Evolutionary conservation across 2,797 vertebrate genomes (phyloP).

Genomic region (Thunnus albacares): DNA sequence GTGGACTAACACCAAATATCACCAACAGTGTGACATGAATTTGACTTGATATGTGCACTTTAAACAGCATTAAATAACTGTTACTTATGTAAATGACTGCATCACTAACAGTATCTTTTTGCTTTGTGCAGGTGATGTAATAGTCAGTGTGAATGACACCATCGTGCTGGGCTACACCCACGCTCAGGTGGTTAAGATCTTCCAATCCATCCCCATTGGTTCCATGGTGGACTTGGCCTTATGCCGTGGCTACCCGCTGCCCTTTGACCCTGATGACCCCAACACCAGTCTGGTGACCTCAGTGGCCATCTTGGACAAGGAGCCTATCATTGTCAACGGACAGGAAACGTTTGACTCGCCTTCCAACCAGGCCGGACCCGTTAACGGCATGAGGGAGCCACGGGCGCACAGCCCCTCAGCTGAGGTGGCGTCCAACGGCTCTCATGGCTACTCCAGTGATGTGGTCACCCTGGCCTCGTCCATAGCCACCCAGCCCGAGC

Average conservation of each 20-base stretch:
- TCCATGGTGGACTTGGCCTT: conserved; percentile 97
- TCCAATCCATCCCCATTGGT: conserved; percentile 98
- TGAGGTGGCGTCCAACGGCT: conserved; percentile 83
- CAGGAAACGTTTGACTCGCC: conserved; percentile 95
- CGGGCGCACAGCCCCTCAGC: conserved; percentile 87
- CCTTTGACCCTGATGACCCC: conserved; percentile 98
- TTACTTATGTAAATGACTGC: neutral
- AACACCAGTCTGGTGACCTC: conserved; percentile 98
- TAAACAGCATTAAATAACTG: neutral
- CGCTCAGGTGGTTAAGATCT: conserved; percentile 99
- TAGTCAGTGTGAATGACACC: conserved; percentile 97
- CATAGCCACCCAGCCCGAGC: conserved; percentile 97
- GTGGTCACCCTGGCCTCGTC: conserved; percentile 96
- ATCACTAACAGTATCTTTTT: conserved; percentile 26
- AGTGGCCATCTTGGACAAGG: conserved; percentile 97
- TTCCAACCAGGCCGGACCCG: conserved; percentile 80
- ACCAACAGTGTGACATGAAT: neutral
- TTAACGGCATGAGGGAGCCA: conserved; percentile 87
- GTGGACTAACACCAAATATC: neutral
- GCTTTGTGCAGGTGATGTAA: conserved; percentile 91
- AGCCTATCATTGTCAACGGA: conserved; percentile 97
- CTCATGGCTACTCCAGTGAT: conserved; percentile 92
- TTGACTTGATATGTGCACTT: conserved; percentile 2
- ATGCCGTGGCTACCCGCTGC: conserved; percentile 97
- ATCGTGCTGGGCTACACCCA: conserved; percentile 98